phyloP scores from a whole-genome alignment of 2,888 invertebrate species.

The Carcina quercana region DNA sequence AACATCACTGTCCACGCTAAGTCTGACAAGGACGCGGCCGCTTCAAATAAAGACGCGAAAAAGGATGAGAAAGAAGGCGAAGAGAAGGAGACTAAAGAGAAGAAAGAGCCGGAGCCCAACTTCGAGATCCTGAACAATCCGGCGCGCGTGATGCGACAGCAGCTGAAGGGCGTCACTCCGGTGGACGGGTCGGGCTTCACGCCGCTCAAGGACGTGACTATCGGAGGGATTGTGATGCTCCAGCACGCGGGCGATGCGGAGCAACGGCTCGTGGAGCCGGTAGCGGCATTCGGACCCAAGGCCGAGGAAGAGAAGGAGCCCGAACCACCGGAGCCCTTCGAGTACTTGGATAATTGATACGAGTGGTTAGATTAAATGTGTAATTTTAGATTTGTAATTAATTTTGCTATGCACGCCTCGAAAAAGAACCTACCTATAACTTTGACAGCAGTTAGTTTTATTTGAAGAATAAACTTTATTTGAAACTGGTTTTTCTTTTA shows the following conservation, averaged over 20 bases:
- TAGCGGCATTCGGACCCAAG: conserved; percentile 92
- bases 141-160: conserved; percentile 94
- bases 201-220: conserved; percentile 92
- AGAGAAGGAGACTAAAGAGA: conserved; percentile 61
- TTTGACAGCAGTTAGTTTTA: too few relatives aligned
- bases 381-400: too few relatives aligned
- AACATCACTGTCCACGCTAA: conserved; percentile 67
- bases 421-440: conserved; percentile 8
- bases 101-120: conserved; percentile 92
- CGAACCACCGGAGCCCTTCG: conserved; percentile 98
- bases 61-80: conserved; percentile 67
- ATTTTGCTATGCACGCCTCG: too few relatives aligned
- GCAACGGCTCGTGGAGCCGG: conserved; percentile 93
- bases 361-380: conserved; percentile 33
- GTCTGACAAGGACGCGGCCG: conserved; percentile 49
- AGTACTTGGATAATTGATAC: conserved; percentile 89
- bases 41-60: conserved; percentile 64
- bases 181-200: conserved; percentile 87
- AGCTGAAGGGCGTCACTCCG: conserved; percentile 84
- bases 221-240: conserved; percentile 97
- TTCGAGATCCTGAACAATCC: conserved; percentile 96
- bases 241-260: conserved; percentile 87
- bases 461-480: too few relatives aligned
- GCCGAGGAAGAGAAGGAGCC: conserved; percentile 97
- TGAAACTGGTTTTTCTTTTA: too few relatives aligned